Base-by-base conservation (phyloP, 2,888 invertebrate species). In the Pyrrhosoma nymphula region DNA sequence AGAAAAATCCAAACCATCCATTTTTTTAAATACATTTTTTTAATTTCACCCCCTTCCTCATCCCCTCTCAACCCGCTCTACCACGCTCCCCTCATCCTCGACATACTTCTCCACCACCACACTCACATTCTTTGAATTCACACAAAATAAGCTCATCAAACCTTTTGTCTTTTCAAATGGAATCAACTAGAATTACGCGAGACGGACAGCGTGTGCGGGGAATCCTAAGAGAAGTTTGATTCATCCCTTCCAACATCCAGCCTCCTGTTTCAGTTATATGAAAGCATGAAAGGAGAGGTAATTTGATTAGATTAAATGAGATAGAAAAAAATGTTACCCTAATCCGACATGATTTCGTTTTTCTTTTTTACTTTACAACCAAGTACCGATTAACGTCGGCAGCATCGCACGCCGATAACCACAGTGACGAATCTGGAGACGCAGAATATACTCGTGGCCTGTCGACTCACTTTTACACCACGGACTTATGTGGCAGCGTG, bases 111-210 rank as follows among this genome's bases (percentile, higher is more conserved):
- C 47, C 47, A 47, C 47, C 2, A 47, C 47, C 8, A 47, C 47
- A 2, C 47, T 8, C 47, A 47, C 47, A 47, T 8, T 47, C 8
- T 47, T 4, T 47, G 4, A 39, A 93, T 14, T 60, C 16, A 60
- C 1, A 20, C 69, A 89, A 55, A 75, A 63, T 93, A 35, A 91
- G 93, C 93, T 69, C 47, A 93, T 93, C 60, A 60, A 60, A 39
- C 20, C 39, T 63, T 60, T 56, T 35, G 18, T 91, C 60, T 91
- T 35, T 47, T 16, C 55, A 26, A 12, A 93, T 35, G 91, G 60
- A 91, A 60, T 60, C 26, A 88, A 88, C 88, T 16, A 35, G 30
- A 91, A 69, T 63, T 26, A n/a, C 14, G 20, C 93, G 23, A 75
- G 35, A 91, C 14, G 91, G 91, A 75, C 18, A 18, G 93, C 93